Evolutionary conservation across 2,797 vertebrate genomes (phyloP).

Genomic region (Coregonus ussuriensis): DNA sequence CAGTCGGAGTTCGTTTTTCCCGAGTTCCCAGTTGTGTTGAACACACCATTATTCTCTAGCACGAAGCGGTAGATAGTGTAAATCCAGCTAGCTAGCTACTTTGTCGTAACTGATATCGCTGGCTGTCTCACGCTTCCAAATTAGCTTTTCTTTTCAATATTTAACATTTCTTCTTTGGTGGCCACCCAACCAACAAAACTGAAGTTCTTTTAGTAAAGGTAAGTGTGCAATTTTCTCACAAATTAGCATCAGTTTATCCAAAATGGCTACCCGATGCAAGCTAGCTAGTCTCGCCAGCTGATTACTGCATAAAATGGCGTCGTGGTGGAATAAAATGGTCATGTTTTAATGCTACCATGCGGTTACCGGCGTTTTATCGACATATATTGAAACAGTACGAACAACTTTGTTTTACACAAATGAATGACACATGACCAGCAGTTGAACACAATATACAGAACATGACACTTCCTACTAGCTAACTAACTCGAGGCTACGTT

Average conservation of each 20-base stretch:
- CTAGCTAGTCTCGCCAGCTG: conserved; percentile 39
- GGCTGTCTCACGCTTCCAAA: not conserved
- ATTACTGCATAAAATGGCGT: conserved; percentile 59
- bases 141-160: conserved; percentile 40
- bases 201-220: conserved; percentile 92
- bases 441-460: not conserved
- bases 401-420: not conserved
- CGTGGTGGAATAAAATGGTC: conserved; percentile 21
- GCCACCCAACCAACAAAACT: conserved; percentile 78
- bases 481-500: not conserved
- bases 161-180: conserved; percentile 69
- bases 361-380: not conserved
- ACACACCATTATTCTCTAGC: conserved; percentile 12
- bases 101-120: not conserved
- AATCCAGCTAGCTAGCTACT: not conserved
- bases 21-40: no score
- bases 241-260: conserved; percentile 63
- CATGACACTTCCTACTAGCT: not conserved
- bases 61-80: not conserved
- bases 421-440: not conserved
- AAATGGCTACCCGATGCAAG: conserved; percentile 74
- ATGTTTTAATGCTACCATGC: not conserved
- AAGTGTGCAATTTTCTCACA: conserved; percentile 65
- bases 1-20: no score
- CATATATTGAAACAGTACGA: not conserved